Evolutionary conservation across 2,113 vertebrate genomes (phyloP).

Genomic region (Silurus asotus): DNA sequence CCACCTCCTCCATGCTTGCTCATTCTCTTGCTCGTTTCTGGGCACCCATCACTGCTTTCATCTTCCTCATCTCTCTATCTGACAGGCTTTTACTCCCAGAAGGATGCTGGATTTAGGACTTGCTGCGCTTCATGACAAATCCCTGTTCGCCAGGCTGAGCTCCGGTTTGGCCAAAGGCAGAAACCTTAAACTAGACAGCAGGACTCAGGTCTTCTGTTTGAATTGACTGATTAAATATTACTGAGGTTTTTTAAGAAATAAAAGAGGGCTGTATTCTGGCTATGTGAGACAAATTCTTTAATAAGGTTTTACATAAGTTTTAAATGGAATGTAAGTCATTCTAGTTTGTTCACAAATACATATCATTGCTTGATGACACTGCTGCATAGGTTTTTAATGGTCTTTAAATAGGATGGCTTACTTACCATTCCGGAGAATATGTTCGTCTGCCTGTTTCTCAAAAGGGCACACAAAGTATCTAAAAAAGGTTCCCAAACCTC

Average conservation of each 20-base stretch:
- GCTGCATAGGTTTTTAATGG: background rate
- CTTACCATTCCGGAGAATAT: background rate
- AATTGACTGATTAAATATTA: background rate
- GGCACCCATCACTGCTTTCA: background rate
- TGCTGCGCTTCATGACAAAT: constrained; percentile 9
- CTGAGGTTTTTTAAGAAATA: background rate
- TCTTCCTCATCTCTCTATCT: constrained; percentile 36
- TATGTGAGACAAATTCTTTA: background rate
- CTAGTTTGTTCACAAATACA: background rate
- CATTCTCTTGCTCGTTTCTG: constrained; percentile 28
- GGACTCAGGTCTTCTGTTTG: background rate
- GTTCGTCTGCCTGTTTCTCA: background rate
- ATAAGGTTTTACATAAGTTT: background rate
- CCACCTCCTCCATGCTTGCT: constrained; percentile 34
- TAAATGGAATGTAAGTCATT: background rate
- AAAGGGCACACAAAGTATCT: background rate
- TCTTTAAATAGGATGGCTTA: background rate
- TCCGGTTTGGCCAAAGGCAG: background rate
- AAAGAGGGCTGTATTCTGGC: background rate
- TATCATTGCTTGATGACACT: background rate
- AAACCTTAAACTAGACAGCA: background rate
- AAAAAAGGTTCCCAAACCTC: background rate
- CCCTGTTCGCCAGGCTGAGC: background rate
- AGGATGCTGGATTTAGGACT: constrained; percentile 7
- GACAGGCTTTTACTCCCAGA: background rate